These are phyloP conservation scores for Microcebus griseorufus DNA, from an alignment of 2,113 vertebrate species.

Conservation along the genomic window DNA sequence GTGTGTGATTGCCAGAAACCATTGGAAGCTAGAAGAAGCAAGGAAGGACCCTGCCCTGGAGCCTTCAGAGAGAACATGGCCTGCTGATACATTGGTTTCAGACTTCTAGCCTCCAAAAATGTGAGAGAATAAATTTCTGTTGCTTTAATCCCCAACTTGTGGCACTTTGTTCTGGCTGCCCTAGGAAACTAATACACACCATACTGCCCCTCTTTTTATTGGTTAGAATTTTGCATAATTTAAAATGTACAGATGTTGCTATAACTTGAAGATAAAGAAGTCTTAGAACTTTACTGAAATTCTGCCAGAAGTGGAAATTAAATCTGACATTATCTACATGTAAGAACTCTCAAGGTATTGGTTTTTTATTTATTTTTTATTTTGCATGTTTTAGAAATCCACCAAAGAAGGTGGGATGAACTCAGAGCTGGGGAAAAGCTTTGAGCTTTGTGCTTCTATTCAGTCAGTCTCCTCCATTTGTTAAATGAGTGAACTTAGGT, in stretches of 20 bases:
- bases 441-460: neutral
- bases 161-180: neutral
- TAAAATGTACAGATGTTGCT: neutral
- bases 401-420: neutral
- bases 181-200: neutral
- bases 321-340: neutral
- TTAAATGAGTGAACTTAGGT: neutral
- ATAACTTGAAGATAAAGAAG: conserved; percentile 44
- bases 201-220: neutral
- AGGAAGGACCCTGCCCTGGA: neutral
- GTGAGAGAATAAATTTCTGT: neutral
- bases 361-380: neutral
- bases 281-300: conserved; percentile 4
- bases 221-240: conserved; percentile 28
- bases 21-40: neutral
- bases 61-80: neutral
- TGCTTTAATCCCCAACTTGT: neutral
- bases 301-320: neutral
- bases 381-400: neutral
- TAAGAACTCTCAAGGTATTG: neutral
- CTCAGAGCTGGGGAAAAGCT: neutral
- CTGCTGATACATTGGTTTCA: neutral
- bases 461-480: neutral
- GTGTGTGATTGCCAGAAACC: neutral
- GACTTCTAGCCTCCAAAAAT: neutral